These are phyloP conservation scores for Ischnura elegans DNA, from an alignment of 2,888 invertebrate genomes.

Conservation along the genomic window DNA sequence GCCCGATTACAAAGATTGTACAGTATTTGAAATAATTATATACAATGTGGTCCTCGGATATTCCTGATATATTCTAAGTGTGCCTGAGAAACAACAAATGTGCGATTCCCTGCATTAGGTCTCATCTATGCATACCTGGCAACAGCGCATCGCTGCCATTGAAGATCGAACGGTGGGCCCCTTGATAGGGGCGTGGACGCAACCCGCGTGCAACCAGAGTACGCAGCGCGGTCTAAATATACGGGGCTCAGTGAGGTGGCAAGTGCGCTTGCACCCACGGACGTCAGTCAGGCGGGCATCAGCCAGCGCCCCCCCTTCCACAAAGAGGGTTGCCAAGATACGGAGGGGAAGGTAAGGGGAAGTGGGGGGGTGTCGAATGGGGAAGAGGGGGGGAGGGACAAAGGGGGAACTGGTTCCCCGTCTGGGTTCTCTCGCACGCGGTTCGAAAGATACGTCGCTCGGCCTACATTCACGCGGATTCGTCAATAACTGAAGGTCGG, in stretches of 20 bases:
- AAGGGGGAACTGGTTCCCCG: neutral
- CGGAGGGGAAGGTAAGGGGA: neutral
- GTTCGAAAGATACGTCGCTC: slow-evolving; percentile 45
- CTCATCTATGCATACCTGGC: too few relatives aligned
- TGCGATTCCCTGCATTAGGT: too few relatives aligned
- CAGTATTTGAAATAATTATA: too few relatives aligned
- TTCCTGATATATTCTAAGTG: too few relatives aligned
- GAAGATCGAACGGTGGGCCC: too few relatives aligned
- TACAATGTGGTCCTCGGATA: too few relatives aligned
- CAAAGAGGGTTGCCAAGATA: neutral
- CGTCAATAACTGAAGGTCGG: slow-evolving; percentile 46
- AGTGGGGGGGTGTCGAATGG: neutral
- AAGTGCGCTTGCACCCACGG: slow-evolving; percentile 35
- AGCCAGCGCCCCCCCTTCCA: neutral
- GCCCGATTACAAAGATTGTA: too few relatives aligned
- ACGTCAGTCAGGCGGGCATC: slow-evolving; percentile 17
- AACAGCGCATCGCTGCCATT: too few relatives aligned
- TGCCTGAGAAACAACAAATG: too few relatives aligned
- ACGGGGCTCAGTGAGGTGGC: slow-evolving; percentile 22
- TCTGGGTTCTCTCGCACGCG: slow-evolving; percentile 31
- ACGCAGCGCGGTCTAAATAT: neutral
- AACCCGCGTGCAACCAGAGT: neutral
- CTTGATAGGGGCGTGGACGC: neutral
- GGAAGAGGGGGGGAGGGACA: neutral
- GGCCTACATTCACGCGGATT: slow-evolving; percentile 41